Conservation (phyloP, 2,797 vertebrate genomes). For the Caiman crocodilus region DNA sequence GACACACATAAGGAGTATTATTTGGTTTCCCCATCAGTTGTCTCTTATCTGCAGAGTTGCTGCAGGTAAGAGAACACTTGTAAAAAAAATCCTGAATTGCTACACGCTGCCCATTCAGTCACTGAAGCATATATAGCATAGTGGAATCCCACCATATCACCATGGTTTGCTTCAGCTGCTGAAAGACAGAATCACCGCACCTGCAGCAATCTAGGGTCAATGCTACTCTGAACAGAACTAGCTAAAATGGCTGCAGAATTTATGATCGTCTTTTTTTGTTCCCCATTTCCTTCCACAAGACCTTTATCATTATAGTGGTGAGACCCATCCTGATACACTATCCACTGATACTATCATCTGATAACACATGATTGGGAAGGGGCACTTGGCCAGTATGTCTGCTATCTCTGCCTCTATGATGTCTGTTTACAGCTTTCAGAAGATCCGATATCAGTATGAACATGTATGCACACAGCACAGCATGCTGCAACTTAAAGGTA, state of each 20-base stretch:
- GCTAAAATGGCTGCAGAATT: not conserved
- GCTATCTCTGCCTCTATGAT: not conserved
- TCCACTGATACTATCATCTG: not conserved
- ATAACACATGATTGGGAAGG: not conserved
- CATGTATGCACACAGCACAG: not conserved
- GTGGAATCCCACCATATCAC: not conserved
- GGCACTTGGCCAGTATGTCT: not conserved
- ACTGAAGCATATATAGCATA: not conserved
- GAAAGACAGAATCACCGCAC: not conserved
- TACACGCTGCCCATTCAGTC: not conserved
- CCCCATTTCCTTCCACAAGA: not conserved
- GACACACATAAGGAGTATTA: not conserved
- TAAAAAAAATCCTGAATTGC: not conserved
- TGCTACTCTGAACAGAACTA: not conserved
- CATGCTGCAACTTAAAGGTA: not conserved
- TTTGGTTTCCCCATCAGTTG: not conserved
- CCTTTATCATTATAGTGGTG: not conserved
- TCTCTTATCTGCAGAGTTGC: not conserved
- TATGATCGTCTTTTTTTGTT: not conserved
- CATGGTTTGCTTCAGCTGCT: not conserved
- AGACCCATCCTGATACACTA: not conserved
- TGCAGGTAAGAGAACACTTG: not conserved
- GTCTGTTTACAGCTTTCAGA: constrained; percentile 5
- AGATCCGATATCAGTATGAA: not conserved
- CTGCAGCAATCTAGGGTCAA: not conserved